These are phyloP conservation scores for Aplidium turbinatum DNA, from an alignment of 23 tunicate genomes.

Conservation along the genomic window DNA sequence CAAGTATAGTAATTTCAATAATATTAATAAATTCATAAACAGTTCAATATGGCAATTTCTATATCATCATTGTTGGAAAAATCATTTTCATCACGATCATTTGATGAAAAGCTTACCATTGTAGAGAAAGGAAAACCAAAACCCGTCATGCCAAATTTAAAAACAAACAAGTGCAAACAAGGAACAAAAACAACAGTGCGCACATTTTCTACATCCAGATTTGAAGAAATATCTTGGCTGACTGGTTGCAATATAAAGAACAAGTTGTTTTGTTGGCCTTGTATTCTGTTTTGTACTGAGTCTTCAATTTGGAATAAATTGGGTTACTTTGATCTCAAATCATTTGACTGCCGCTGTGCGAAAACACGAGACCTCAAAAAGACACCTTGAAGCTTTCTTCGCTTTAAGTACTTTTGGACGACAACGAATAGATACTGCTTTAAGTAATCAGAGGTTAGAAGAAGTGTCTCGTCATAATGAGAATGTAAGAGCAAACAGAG, in stretches of 20 bases:
- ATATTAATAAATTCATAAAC: too few relatives aligned
- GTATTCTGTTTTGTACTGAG: background rate
- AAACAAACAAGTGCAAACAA: background rate
- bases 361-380: slow-evolving; percentile 5
- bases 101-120: background rate
- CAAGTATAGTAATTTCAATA: too few relatives aligned
- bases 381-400: background rate
- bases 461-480: slow-evolving; percentile 4
- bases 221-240: background rate
- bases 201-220: background rate
- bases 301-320: slow-evolving; percentile 2
- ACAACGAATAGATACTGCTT: slow-evolving; percentile 11
- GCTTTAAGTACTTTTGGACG: background rate
- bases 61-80: background rate
- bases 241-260: background rate
- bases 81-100: slow-evolving; percentile 1
- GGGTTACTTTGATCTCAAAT: slow-evolving; percentile 2
- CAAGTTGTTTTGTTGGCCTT: slow-evolving; percentile 12
- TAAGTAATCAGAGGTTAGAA: slow-evolving; percentile 1
- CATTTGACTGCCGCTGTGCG: slow-evolving; percentile 1
- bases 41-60: background rate
- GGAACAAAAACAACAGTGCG: background rate
- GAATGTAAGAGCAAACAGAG: slow-evolving; percentile 12
- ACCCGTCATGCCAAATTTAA: background rate
- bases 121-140: slow-evolving; percentile 8